Evolutionary conservation across 1,140 invertebrate species (phyloP).

Genomic region (Adelges cooleyi): DNA sequence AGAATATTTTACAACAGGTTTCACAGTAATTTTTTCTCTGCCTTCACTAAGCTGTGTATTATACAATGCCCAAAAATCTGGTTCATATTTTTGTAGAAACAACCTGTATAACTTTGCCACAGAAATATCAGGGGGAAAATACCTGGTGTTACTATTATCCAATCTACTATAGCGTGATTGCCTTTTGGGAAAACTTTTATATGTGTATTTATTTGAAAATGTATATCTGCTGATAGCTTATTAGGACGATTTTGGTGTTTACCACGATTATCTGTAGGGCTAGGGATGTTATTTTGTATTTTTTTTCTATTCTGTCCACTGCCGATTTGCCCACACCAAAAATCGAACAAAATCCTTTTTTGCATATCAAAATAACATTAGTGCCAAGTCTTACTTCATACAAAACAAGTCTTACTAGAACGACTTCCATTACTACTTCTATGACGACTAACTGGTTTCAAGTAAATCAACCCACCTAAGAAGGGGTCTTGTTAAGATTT

Average conservation of each 20-base stretch:
- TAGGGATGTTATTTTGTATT: neutral
- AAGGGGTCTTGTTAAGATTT: neutral
- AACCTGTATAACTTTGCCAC: neutral
- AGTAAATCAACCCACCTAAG: neutral
- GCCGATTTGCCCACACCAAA: neutral
- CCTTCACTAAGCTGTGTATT: neutral
- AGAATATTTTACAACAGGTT: neutral
- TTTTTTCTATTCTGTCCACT: neutral
- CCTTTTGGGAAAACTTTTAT: neutral
- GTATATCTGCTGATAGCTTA: neutral
- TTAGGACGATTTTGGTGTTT: neutral
- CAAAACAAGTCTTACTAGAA: neutral
- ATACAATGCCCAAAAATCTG: neutral
- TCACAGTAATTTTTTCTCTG: neutral
- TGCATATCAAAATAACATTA: neutral
- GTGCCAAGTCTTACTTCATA: neutral
- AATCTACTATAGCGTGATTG: neutral
- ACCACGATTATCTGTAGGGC: neutral
- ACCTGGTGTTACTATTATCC: neutral
- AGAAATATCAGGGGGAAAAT: neutral
- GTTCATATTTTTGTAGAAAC: slow-evolving; percentile 3
- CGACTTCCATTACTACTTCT: neutral
- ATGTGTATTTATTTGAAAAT: neutral
- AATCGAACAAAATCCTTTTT: neutral
- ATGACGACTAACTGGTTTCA: neutral